phyloP scores from a whole-genome alignment of 2,113 vertebrate species.

The Paracyprichromis sp. region DNA sequence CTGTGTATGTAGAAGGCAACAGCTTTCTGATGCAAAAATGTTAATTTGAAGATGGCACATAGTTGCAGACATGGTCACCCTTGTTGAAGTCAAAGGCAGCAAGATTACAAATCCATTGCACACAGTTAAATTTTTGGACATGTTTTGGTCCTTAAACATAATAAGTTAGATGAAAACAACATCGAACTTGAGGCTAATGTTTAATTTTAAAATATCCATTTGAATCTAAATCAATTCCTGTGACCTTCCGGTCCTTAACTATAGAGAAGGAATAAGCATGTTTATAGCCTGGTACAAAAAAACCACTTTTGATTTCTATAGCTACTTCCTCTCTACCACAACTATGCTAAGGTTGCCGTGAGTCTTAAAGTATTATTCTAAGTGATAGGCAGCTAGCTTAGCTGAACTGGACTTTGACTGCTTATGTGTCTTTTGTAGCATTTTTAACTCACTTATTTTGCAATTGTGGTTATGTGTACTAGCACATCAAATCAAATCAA shows the following conservation, averaged over 20 bases:
- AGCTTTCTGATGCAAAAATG: not conserved
- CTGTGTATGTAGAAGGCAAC: not conserved
- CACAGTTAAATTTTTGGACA: rapidly evolving
- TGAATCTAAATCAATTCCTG: not conserved
- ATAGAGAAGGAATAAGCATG: not conserved
- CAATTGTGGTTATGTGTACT: not conserved
- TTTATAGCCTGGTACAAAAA: not conserved
- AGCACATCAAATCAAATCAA: no score
- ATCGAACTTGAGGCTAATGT: rapidly evolving
- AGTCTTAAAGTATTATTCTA: not conserved
- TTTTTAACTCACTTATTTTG: not conserved
- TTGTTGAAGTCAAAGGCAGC: not conserved
- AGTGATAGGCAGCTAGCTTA: not conserved
- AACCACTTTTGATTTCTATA: not conserved
- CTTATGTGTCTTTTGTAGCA: not conserved
- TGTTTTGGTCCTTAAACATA: not conserved
- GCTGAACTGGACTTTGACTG: not conserved
- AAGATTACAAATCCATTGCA: not conserved
- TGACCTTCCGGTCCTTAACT: not conserved
- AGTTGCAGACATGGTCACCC: not conserved
- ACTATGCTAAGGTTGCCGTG: rapidly evolving
- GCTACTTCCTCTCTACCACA: not conserved
- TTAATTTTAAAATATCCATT: not conserved
- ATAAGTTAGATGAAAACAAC: not conserved
- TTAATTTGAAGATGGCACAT: not conserved